A percentile compares a stretch with the other conserved stretches of the same genome.
Conservation (phyloP, 1,140 invertebrate species). For the Lordiphosa collinella region DNA sequence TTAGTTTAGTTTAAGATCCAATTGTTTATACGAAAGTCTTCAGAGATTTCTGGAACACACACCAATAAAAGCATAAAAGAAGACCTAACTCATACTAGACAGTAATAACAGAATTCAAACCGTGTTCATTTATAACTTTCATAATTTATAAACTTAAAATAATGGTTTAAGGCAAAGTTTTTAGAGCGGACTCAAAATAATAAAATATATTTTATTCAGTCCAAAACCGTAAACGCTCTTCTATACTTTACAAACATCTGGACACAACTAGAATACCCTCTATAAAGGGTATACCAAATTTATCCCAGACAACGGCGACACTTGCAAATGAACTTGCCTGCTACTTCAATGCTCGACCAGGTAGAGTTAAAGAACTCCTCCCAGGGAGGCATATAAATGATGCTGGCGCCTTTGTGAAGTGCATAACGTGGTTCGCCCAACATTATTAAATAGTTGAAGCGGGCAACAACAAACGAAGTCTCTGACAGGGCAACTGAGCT, state of each 20-base stretch:
- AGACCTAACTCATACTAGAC: no score
- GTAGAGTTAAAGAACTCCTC: background rate
- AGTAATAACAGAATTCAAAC: no score
- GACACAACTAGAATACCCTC: background rate
- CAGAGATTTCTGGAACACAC: no score
- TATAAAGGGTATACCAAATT: background rate
- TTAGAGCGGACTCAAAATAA: no score
- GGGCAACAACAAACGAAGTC: slow-evolving; percentile 58
- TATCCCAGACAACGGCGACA: slow-evolving; percentile 12
- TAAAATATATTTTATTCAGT: no score
- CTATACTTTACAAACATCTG: background rate
- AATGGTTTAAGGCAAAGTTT: no score
- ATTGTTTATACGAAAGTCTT: no score
- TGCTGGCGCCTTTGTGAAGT: slow-evolving; percentile 28
- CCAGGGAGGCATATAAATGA: slow-evolving; percentile 35
- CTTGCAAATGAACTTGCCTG: slow-evolving; percentile 48
- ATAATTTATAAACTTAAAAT: no score
- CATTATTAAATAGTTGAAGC: slow-evolving; percentile 71
- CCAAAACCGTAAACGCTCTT: no score
- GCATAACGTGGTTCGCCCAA: slow-evolving; percentile 44
- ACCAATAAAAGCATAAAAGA: no score
- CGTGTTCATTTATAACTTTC: no score
- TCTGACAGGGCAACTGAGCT: slow-evolving; percentile 37
- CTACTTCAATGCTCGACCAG: background rate
- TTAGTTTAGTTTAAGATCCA: no score